These are phyloP conservation scores for Erethizon dorsatum DNA, from an alignment of 2,797 vertebrate genomes.

Conservation along the genomic window DNA sequence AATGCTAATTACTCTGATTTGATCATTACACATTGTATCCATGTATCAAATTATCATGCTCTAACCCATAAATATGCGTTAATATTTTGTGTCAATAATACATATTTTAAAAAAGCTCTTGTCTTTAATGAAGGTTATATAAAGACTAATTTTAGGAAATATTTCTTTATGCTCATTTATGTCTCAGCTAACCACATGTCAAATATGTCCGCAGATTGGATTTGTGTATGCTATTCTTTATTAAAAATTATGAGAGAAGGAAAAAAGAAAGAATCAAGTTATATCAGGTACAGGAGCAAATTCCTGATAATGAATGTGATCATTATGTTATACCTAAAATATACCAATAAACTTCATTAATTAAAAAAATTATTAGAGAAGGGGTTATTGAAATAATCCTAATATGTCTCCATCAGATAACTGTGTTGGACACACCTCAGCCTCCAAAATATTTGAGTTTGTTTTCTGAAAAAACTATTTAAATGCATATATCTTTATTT, in stretches of 20 bases:
- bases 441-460: not conserved
- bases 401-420: not conserved
- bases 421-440: not conserved
- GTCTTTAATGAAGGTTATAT: slow-evolving; percentile 80
- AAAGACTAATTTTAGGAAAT: slow-evolving; percentile 80
- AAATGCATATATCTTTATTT: not conserved
- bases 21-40: not conserved
- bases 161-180: slow-evolving; percentile 75
- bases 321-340: not conserved
- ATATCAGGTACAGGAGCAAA: not conserved
- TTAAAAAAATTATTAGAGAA: not conserved
- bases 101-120: slow-evolving; percentile 72
- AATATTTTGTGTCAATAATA: not conserved
- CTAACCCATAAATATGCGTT: not conserved
- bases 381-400: not conserved
- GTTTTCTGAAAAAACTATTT: not conserved
- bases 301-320: not conserved
- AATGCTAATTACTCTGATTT: not conserved
- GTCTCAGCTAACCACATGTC: slow-evolving; percentile 76
- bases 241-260: slow-evolving; percentile 14
- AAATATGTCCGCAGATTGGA: slow-evolving; percentile 40
- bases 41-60: not conserved
- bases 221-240: slow-evolving; percentile 47
- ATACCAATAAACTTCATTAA: not conserved
- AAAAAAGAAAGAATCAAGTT: not conserved